phyloP scores from a whole-genome alignment of 2,113 vertebrate species.

The Monopterus albus region DNA sequence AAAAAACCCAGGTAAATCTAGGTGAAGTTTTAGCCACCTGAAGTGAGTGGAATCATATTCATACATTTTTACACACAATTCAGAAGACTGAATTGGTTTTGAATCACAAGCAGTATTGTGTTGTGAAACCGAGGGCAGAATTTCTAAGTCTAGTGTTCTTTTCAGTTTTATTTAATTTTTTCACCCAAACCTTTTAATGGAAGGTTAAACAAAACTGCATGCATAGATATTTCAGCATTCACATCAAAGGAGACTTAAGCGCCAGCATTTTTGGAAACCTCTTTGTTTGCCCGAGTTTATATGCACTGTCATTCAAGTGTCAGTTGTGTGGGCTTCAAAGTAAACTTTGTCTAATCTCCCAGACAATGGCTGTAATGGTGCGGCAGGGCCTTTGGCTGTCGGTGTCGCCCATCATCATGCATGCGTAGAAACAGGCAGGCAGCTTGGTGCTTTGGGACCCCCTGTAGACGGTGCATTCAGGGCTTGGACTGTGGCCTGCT shows the following conservation, averaged over 20 bases:
- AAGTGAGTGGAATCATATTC: neutral
- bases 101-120: too few species aligned
- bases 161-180: neutral
- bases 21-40: neutral
- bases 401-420: conserved; percentile 58
- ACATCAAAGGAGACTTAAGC: neutral
- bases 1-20: neutral
- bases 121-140: too few species aligned
- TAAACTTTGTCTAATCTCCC: conserved; percentile 51
- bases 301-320: conserved; percentile 22
- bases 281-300: conserved; percentile 1
- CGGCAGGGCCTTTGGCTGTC: conserved; percentile 44
- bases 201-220: neutral
- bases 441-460: conserved; percentile 55
- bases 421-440: conserved; percentile 49
- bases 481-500: conserved; percentile 36
- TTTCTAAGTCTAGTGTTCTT: neutral
- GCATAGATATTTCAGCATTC: neutral
- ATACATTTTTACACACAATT: neutral
- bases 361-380: conserved; percentile 50
- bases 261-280: neutral
- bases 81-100: neutral
- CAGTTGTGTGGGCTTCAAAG: conserved; percentile 4
- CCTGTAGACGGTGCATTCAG: conserved; percentile 51
- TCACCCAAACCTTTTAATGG: neutral